phyloP scores from a whole-genome alignment of 1,140 invertebrate species.

The Zelostemma sp. region DNA sequence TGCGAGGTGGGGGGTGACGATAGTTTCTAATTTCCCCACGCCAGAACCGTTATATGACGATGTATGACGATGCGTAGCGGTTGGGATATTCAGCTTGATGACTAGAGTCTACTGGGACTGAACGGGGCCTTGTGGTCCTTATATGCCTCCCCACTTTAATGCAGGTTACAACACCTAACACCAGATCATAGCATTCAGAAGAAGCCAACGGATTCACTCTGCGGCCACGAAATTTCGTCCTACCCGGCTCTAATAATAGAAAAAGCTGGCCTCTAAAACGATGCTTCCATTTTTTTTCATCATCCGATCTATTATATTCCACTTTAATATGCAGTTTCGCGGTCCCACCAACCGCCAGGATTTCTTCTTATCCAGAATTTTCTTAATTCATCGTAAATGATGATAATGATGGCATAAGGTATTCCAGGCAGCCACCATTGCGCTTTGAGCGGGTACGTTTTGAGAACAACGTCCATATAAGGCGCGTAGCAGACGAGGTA shows the following conservation, averaged over 20 bases:
- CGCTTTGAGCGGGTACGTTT: constrained; percentile 70
- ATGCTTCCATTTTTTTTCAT: too few relatives aligned
- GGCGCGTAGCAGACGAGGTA: constrained; percentile 79
- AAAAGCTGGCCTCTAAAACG: too few relatives aligned
- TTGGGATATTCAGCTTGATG: constrained; percentile 58
- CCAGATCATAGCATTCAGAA: constrained; percentile 42
- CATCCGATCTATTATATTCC: too few relatives aligned
- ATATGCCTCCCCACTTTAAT: constrained; percentile 67
- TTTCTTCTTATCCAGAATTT: constrained; percentile 80
- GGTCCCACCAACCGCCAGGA: constrained; percentile 82
- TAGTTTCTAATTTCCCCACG: constrained; percentile 37
- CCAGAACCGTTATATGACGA: constrained; percentile 24
- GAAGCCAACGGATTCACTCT: too few relatives aligned
- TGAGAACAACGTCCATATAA: constrained; percentile 75
- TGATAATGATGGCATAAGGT: constrained; percentile 82
- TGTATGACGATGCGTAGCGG: constrained; percentile 39
- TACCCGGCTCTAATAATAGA: too few relatives aligned
- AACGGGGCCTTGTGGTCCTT: constrained; percentile 60
- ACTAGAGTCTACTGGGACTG: constrained; percentile 67
- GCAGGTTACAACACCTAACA: constrained; percentile 63
- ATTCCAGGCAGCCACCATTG: constrained; percentile 82
- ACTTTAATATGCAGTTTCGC: constrained; percentile 85
- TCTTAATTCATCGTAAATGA: constrained; percentile 81
- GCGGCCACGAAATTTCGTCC: too few relatives aligned
- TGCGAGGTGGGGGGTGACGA: constrained; percentile 34